A percentile compares a stretch with the other conserved stretches of the same genome.
Conservation (phyloP, 2,113 vertebrate species). For the Trichomycterus rosablanca region DNA sequence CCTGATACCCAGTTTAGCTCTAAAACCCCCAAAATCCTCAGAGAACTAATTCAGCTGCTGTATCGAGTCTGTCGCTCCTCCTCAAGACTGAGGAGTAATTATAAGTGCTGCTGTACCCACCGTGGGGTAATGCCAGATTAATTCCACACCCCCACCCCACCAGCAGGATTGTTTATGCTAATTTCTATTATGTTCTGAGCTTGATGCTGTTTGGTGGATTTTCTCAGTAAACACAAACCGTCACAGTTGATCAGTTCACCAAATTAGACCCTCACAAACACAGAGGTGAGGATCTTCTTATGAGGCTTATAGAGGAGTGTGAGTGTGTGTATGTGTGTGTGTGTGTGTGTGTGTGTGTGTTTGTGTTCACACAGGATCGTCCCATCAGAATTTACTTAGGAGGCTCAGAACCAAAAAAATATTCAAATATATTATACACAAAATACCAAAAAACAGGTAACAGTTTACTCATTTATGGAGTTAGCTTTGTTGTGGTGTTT, state of each 20-base stretch:
- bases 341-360: conserved; percentile 78
- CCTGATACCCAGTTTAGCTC: conserved; percentile 65
- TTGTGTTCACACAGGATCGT: conserved; percentile 80
- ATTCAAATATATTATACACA: too few species aligned
- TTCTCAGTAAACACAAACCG: conserved; percentile 72
- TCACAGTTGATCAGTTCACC: conserved; percentile 75
- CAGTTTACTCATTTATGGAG: too few species aligned
- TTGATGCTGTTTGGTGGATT: conserved; percentile 61
- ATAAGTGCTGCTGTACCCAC: conserved; percentile 74
- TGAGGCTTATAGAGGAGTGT: not conserved
- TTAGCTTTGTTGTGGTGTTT: too few species aligned
- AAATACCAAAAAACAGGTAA: too few species aligned
- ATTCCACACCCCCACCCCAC: conserved; percentile 65
- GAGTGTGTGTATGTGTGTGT: conserved; percentile 53
- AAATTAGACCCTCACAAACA: conserved; percentile 74
- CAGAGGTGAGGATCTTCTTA: conserved; percentile 55
- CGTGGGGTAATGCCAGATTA: conserved; percentile 70
- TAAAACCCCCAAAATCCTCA: conserved; percentile 69
- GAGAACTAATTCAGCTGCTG: conserved; percentile 75
- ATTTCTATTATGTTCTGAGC: conserved; percentile 50
- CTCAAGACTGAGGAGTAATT: conserved; percentile 60
- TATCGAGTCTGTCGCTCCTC: conserved; percentile 62
- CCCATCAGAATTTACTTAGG: too few species aligned
- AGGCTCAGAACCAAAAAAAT: too few species aligned
- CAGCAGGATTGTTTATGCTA: conserved; percentile 48